Evolutionary conservation across 2,888 invertebrate species (phyloP), one percentile per base, ranked within the genome.

Genomic region (Scelioninae gen. 1): DNA sequence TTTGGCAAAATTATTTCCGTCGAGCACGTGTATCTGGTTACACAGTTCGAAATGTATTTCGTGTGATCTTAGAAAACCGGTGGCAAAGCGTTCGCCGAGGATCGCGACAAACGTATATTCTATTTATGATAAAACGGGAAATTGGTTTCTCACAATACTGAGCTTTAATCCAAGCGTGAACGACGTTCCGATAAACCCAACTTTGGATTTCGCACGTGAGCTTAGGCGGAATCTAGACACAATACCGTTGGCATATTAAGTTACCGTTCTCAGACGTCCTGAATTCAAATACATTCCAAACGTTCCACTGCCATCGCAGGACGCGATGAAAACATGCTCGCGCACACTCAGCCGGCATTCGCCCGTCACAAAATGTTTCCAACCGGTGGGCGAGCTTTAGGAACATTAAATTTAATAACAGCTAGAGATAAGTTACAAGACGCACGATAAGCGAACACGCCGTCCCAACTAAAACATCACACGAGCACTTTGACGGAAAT

Each of bases 181-280:
- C 72, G 60, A 76, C 72, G 82, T 82, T 60, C 63, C 77, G 82
- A 82, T 82, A 82, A 76, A 77, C 72, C 68, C 69, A 81, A 75
- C 65, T 63, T 69, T 23, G 82, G 74, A 81, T 76, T 83, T 82
- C 53, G 68, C 79, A 68, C 74, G 78, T 66, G 65, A 80, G 68
- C 82, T 79, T 75, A 74, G 69, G 56, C 68, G 76, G 79, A 81
- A 82, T 81, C 82, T 81, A 81, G 82, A 82, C 81, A 84, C 85
- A 84, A 85, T 84, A 74, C 82, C 63, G 71, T 53, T 72, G 63
- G 82, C 80, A 81, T 85, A 84, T 85, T 85, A 84, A 85, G 82
- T 83, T 80, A 56, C 68, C 68, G 62, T 58, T 65, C 79, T 68
- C 72, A 76, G 74, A 63, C 82, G 79, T 74, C 75, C 77, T 84